These are phyloP conservation scores for Sylvietta virens DNA, from an alignment of 2,113 vertebrate species.

Conservation along the genomic window DNA sequence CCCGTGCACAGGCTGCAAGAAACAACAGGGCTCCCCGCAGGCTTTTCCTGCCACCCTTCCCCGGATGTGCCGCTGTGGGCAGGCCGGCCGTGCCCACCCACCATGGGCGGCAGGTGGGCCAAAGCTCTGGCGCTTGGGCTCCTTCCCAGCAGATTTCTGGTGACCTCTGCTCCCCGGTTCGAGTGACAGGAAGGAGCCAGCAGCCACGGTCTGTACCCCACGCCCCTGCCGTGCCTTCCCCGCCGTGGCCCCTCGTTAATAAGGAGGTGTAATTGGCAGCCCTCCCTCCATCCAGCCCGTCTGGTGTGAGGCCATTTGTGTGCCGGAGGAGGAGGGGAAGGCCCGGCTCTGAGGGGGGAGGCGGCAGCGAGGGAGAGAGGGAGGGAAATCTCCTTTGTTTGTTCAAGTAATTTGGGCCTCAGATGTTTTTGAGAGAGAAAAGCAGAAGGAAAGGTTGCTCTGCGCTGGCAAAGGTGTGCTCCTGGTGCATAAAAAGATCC, in stretches of 20 bases:
- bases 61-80: accelerated
- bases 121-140: accelerated
- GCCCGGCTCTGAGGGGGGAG: not conserved
- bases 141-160: not conserved
- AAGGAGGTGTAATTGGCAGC: not conserved
- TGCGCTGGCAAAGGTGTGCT: not conserved
- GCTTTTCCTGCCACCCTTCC: not conserved
- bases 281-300: not conserved
- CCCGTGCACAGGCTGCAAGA: not conserved
- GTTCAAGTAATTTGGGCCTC: conserved; percentile 11
- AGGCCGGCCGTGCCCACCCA: not conserved
- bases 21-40: accelerated
- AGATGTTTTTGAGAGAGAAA: not conserved
- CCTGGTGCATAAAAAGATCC: not conserved
- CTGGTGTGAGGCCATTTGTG: conserved; percentile 30
- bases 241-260: not conserved
- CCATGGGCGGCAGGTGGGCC: not conserved
- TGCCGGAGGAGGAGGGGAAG: not conserved
- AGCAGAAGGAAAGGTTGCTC: not conserved
- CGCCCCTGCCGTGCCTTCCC: not conserved
- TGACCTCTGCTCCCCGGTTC: conserved; percentile 6
- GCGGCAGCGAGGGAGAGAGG: not conserved
- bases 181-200: not conserved
- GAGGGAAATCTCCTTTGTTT: conserved; percentile 11
- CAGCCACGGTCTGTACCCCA: not conserved